phyloP scores from a whole-genome alignment of 2,888 invertebrate species.

The Buathra laborator region DNA sequence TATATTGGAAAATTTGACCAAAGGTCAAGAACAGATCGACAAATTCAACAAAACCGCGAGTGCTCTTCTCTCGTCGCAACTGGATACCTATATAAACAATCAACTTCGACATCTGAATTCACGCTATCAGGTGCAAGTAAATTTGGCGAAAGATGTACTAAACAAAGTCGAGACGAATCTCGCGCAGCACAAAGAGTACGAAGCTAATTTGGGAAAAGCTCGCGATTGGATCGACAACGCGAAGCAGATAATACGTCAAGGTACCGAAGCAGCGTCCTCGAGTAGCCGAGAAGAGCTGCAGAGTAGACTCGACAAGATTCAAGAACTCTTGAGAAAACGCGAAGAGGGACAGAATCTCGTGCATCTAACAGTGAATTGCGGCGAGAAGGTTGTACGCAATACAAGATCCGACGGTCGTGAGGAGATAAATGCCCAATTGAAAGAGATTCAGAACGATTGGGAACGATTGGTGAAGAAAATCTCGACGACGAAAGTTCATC shows the following conservation, averaged over 20 bases:
- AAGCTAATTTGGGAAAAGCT: constrained; percentile 91
- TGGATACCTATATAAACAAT: constrained; percentile 95
- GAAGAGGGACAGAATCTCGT: constrained; percentile 95
- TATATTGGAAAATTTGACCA: constrained; percentile 90
- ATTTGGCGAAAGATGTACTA: constrained; percentile 94
- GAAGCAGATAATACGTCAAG: constrained; percentile 92
- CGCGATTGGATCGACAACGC: constrained; percentile 95
- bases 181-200: constrained; percentile 94
- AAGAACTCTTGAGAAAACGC: constrained; percentile 92
- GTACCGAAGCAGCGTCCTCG: constrained; percentile 92
- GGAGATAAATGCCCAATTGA: constrained; percentile 93
- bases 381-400: constrained; percentile 95
- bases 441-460: constrained; percentile 97
- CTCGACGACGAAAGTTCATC: constrained; percentile 95
- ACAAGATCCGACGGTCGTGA: constrained; percentile 96
- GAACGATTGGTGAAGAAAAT: constrained; percentile 96
- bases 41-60: constrained; percentile 93
- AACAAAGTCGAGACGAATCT: constrained; percentile 96
- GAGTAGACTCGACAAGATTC: constrained; percentile 91
- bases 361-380: constrained; percentile 94
- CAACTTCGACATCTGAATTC: constrained; percentile 95
- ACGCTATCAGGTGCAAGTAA: constrained; percentile 94
- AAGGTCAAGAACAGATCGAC: constrained; percentile 93
- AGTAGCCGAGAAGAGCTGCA: constrained; percentile 94
- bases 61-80: constrained; percentile 91